Base-by-base conservation (phyloP, 2,888 invertebrate genomes). In the Caenorhabditis macrosperma region DNA sequence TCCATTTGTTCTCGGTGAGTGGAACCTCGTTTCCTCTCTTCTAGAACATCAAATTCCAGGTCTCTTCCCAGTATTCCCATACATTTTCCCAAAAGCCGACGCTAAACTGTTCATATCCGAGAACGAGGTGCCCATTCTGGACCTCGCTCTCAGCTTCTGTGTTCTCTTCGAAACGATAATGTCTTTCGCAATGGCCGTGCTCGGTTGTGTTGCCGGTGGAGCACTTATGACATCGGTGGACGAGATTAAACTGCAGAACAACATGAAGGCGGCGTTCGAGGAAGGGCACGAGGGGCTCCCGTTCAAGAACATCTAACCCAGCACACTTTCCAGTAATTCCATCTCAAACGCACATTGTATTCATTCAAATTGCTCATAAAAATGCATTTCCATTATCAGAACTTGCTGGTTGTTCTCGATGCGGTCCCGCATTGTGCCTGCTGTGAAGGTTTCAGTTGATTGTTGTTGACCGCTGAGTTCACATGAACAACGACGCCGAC, bases 231-330 rank as follows among this genome's bases (percentile, higher is more conserved):
- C 22, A 35, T 38, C 35, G 3, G 71, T 80, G 4, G 80, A 80
- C 55, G 71, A 76, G 20, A 35, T 80, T 20, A 76, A 67, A 22
- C 59, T 80, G 9, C 66, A 71, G 7, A 66, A 55, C 10, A 69
- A 71, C 30, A 69, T 80, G 71, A 69, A 64, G 22, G 66, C 59
- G n/a, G 80, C 80, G 17, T 80, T 76, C 44, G 80, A 80, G n/a
- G 74, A 75, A 15, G 46, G 52, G 0, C 63, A 61, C 35, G 69
- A 77, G 30, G 63, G 44, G 1, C 35, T 71, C 26, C 78, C 78
- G 15, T 63, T 60, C 28, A 76, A 76, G 33, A 54, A 26, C 17
- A 55, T 63, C 20, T 63, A 63, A 76, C 24, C 2, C 22, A 10
- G 1, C 17, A 48, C 48, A 48, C 22, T n/a, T 28, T 17, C 15